Evolutionary conservation across 2,113 vertebrate genomes (phyloP).

Genomic region (Siphamia tubifer): DNA sequence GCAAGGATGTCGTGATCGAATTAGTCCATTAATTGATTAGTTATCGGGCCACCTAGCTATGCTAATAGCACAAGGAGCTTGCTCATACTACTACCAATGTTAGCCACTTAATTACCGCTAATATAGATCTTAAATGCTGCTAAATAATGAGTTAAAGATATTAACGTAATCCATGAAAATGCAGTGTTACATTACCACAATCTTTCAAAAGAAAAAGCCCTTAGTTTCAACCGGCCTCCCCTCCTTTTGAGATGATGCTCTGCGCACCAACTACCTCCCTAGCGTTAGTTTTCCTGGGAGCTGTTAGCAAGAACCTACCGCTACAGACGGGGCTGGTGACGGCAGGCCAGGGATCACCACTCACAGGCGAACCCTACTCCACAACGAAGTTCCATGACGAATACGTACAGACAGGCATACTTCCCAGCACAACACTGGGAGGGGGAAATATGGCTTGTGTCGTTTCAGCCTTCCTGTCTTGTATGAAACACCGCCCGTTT

Average conservation of each 20-base stretch:
- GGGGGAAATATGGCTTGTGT: neutral
- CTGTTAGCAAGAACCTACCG: slow-evolving; percentile 23
- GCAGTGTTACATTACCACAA: neutral
- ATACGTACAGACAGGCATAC: neutral
- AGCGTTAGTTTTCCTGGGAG: neutral
- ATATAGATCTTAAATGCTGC: neutral
- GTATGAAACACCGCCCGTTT: slow-evolving; percentile 52
- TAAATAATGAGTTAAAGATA: neutral
- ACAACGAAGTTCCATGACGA: neutral
- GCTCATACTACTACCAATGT: slow-evolving; percentile 8
- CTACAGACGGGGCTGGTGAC: slow-evolving; percentile 24
- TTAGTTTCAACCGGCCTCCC: neutral
- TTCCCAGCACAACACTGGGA: neutral
- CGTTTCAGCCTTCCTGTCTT: neutral
- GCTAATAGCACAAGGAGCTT: slow-evolving; percentile 31
- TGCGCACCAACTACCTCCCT: slow-evolving; percentile 22
- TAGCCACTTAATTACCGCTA: slow-evolving; percentile 25
- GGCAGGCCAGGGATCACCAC: slow-evolving; percentile 30
- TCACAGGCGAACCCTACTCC: slow-evolving; percentile 14
- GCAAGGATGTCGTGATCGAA: neutral
- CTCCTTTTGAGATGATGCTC: slow-evolving; percentile 8
- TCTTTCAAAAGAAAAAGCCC: neutral
- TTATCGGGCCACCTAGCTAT: neutral
- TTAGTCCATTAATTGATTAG: neutral
- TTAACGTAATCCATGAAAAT: neutral